Evolutionary conservation across 1,140 invertebrate genomes (phyloP).

Genomic region (Lordiphosa stackelbergi): DNA sequence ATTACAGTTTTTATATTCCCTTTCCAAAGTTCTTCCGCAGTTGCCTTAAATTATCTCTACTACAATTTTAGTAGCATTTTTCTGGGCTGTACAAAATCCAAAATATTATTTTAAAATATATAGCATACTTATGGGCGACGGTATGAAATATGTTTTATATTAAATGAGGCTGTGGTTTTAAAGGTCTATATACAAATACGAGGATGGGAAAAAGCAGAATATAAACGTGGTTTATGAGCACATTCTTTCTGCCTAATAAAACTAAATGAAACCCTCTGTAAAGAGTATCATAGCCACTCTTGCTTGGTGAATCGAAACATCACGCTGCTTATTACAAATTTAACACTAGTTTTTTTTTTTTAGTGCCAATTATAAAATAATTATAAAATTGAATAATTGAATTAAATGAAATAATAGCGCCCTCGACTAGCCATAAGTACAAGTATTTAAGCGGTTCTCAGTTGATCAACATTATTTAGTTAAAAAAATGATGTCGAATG

Average conservation of each 20-base stretch:
- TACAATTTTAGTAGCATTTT: no score
- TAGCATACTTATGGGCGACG: conserved; percentile 6
- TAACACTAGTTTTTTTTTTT: conserved; percentile 7
- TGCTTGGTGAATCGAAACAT: conserved; percentile 27
- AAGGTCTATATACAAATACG: no score
- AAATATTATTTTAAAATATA: neutral
- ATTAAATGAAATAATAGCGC: conserved; percentile 52
- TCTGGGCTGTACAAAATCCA: no score
- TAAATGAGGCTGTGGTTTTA: no score
- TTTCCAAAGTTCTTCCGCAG: no score
- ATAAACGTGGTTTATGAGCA: no score
- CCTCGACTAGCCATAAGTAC: neutral
- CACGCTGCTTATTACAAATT: conserved; percentile 17
- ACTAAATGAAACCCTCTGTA: no score
- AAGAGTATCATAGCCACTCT: no score
- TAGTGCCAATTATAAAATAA: conserved; percentile 10
- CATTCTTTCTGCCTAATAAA: no score
- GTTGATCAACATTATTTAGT: conserved; percentile 1
- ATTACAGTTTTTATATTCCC: no score
- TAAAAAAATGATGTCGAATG: conserved; percentile 29
- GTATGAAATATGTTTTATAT: neutral
- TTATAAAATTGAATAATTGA: conserved; percentile 37
- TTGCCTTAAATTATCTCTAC: no score
- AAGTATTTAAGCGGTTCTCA: conserved; percentile 36
- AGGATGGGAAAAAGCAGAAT: no score